phyloP scores from a whole-genome alignment of 92 coral and sea anemone species.

The Zoanthus sansibaricus region DNA sequence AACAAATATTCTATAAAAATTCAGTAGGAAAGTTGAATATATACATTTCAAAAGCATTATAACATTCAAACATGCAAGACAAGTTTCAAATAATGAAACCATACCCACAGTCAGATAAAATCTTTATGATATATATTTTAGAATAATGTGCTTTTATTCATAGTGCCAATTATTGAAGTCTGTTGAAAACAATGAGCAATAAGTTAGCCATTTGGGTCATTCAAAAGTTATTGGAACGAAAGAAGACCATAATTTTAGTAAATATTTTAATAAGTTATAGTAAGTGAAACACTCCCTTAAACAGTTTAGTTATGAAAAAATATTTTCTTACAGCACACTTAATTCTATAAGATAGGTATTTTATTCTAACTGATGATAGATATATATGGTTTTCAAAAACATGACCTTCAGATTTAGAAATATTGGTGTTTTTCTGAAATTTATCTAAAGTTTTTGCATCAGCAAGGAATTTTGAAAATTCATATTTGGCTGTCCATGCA shows the following conservation, averaged over 20 bases:
- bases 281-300: conserved; percentile 22
- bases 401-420: conserved; percentile 26
- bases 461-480: conserved; percentile 31
- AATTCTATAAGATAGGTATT: conserved; percentile 35
- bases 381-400: conserved; percentile 31
- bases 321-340: conserved; percentile 14
- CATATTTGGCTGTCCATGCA: conserved; percentile 18
- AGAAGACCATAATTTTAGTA: conserved; percentile 20
- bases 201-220: conserved; percentile 22
- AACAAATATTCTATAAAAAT: conserved; percentile 22
- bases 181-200: conserved; percentile 38
- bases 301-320: conserved; percentile 33
- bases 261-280: conserved; percentile 13
- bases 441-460: conserved; percentile 34
- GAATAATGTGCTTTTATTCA: conserved; percentile 30
- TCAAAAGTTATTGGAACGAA: conserved; percentile 19
- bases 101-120: conserved; percentile 24
- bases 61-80: conserved; percentile 35
- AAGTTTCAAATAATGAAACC: conserved; percentile 29
- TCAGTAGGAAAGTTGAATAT: conserved; percentile 21
- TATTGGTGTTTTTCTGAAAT: conserved; percentile 32
- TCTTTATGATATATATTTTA: neutral
- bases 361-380: conserved; percentile 41
- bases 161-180: conserved; percentile 37
- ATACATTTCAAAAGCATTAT: conserved; percentile 22